phyloP scores from a whole-genome alignment of 2,113 vertebrate species.

The Charina bottae region DNA sequence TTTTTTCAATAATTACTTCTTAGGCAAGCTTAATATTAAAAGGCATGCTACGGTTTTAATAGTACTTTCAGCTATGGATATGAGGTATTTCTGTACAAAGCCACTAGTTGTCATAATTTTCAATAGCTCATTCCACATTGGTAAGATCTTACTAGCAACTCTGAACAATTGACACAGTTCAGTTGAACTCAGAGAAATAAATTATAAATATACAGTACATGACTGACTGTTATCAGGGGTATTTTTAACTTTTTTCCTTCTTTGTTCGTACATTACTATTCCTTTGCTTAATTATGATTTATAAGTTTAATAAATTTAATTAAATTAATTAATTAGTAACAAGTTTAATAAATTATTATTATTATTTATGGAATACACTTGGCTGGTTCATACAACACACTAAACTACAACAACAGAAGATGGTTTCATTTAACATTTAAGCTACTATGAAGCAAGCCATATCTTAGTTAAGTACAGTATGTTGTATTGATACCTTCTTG shows the following conservation, averaged over 20 bases:
- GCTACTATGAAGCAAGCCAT: not conserved
- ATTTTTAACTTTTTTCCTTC: not conserved
- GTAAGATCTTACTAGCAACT: slow-evolving; percentile 5
- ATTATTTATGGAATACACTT: not conserved
- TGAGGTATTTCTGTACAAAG: slow-evolving; percentile 46
- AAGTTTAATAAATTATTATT: not conserved
- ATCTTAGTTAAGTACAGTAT: not conserved
- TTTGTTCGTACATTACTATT: not conserved
- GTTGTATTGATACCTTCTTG: not conserved
- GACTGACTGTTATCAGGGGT: not conserved
- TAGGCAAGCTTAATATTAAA: not conserved
- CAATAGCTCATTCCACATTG: slow-evolving; percentile 39
- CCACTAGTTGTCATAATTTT: slow-evolving; percentile 76
- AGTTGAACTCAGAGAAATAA: not conserved
- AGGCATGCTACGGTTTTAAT: not conserved
- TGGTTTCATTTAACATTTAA: not conserved
- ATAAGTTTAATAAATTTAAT: too few species aligned
- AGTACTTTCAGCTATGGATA: not conserved
- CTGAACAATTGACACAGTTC: not conserved
- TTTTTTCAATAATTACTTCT: not conserved
- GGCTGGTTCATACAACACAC: not conserved
- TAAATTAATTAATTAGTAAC: too few species aligned
- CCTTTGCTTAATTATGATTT: too few species aligned
- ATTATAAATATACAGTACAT: not conserved
- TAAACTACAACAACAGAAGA: not conserved